Percentiles rank a stretch among this genome's conserved stretches.
phyloP scores from a whole-genome alignment of 2,888 invertebrate genomes.

The Trissolcus brochymenae region DNA sequence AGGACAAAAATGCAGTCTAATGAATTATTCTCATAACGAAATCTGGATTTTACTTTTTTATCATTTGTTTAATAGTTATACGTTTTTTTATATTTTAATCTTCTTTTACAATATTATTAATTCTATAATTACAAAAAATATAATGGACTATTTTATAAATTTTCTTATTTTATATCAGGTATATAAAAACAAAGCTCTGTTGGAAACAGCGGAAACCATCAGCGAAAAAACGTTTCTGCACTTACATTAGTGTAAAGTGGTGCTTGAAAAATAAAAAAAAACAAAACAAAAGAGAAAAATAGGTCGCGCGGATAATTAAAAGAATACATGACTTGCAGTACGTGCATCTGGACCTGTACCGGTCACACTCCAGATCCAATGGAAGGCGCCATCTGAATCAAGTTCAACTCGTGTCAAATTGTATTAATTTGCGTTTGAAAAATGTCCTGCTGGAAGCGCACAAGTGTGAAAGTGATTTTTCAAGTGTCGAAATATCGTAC shows the following conservation, averaged over 20 bases:
- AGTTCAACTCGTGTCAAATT: slow-evolving; percentile 17
- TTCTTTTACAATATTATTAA: too few species aligned
- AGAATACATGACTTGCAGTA: slow-evolving; percentile 63
- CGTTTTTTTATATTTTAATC: too few species aligned
- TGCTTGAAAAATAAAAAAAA: slow-evolving; percentile 24
- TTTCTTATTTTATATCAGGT: too few species aligned
- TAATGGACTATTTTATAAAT: too few species aligned
- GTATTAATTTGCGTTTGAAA: background rate
- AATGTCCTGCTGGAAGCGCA: background rate
- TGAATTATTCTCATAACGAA: too few species aligned
- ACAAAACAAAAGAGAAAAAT: slow-evolving; percentile 19
- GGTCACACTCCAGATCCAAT: slow-evolving; percentile 72
- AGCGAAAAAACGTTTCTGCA: background rate
- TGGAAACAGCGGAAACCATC: too few species aligned
- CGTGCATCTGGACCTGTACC: slow-evolving; percentile 49
- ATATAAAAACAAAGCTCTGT: too few species aligned
- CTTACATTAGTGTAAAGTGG: slow-evolving; percentile 32
- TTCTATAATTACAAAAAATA: too few species aligned
- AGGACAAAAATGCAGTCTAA: too few species aligned
- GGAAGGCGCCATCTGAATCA: slow-evolving; percentile 51
- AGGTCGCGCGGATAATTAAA: slow-evolving; percentile 65
- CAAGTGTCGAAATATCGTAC: slow-evolving; percentile 19
- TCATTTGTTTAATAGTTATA: too few species aligned
- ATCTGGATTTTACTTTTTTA: too few species aligned
- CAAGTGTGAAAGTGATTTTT: slow-evolving; percentile 26